A percentile compares a stretch with the other conserved stretches of the same genome.
Conservation (phyloP, 2,113 vertebrate species). For the Scartelaos histophorus region DNA sequence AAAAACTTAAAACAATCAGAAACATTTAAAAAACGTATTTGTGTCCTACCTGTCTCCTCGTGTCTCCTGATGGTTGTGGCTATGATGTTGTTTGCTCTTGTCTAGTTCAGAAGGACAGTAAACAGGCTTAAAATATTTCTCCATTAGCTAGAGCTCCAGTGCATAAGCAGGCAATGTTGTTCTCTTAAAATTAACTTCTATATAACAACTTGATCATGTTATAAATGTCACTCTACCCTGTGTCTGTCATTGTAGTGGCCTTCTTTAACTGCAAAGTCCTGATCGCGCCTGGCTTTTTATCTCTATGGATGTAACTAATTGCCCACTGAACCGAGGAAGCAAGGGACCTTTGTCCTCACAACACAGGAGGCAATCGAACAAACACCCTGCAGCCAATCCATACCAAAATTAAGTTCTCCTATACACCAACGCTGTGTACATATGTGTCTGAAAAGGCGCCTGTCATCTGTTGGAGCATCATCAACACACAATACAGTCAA, state of each 20-base stretch:
- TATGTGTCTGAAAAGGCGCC: background rate
- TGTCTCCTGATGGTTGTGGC: constrained; percentile 37
- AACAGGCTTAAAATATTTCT: constrained; percentile 78
- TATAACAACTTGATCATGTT: background rate
- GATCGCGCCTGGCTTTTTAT: constrained; percentile 50
- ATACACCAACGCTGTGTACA: background rate
- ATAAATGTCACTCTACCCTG: constrained; percentile 38
- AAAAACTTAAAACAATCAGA: background rate
- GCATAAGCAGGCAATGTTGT: background rate
- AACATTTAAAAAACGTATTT: background rate
- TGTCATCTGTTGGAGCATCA: background rate
- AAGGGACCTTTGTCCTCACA: constrained; percentile 52
- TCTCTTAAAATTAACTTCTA: background rate
- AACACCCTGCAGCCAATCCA: constrained; percentile 47
- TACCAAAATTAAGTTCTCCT: constrained; percentile 24
- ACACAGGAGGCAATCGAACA: constrained; percentile 57
- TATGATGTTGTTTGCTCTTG: constrained; percentile 56
- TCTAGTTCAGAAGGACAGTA: constrained; percentile 48
- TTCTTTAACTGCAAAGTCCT: constrained; percentile 26
- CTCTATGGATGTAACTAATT: constrained; percentile 59
- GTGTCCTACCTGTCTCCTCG: constrained; percentile 57
- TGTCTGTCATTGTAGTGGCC: constrained; percentile 20
- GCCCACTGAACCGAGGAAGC: constrained; percentile 60
- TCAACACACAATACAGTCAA: background rate
- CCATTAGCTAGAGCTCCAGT: constrained; percentile 49